Conservation (phyloP, 2,797 vertebrate genomes). For the Chelon auratus region DNA sequence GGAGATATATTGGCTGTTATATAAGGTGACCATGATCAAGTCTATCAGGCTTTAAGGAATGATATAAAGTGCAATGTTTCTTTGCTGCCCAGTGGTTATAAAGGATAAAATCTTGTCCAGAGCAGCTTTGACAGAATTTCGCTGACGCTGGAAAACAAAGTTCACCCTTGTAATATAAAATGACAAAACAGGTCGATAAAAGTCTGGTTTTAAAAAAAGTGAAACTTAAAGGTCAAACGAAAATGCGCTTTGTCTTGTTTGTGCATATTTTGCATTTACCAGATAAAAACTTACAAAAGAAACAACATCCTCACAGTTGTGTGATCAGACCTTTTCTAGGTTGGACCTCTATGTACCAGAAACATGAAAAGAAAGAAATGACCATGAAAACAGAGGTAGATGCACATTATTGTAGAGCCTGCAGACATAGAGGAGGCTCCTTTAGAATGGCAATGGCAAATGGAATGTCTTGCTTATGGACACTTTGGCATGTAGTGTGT, state of each 20-base stretch:
- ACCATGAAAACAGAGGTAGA: neutral
- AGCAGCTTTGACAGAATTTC: constrained; percentile 7
- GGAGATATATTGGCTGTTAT: constrained; percentile 50
- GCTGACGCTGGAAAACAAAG: constrained; percentile 21
- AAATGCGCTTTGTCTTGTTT: neutral
- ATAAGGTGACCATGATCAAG: constrained; percentile 52
- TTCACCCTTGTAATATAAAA: neutral
- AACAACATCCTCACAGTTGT: too few relatives aligned
- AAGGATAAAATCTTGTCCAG: constrained; percentile 22
- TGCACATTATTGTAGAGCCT: neutral
- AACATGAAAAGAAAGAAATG: neutral
- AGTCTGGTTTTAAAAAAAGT: neutral
- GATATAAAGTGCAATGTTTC: constrained; percentile 35
- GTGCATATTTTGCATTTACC: neutral
- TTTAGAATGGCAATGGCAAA: neutral
- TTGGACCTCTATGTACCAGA: too few relatives aligned
- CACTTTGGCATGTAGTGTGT: too few relatives aligned
- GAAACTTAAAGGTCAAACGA: neutral
- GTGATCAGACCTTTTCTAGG: too few relatives aligned
- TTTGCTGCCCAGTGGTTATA: constrained; percentile 27
- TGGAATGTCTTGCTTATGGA: too few relatives aligned
- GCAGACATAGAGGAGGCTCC: neutral
- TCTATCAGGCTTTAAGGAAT: constrained; percentile 39
- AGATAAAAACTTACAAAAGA: neutral
- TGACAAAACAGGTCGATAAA: neutral